Percentiles rank a stretch among this genome's conserved stretches.
Conservation (phyloP, 1,140 invertebrate species). For the Holcopasites calliopsidis region DNA sequence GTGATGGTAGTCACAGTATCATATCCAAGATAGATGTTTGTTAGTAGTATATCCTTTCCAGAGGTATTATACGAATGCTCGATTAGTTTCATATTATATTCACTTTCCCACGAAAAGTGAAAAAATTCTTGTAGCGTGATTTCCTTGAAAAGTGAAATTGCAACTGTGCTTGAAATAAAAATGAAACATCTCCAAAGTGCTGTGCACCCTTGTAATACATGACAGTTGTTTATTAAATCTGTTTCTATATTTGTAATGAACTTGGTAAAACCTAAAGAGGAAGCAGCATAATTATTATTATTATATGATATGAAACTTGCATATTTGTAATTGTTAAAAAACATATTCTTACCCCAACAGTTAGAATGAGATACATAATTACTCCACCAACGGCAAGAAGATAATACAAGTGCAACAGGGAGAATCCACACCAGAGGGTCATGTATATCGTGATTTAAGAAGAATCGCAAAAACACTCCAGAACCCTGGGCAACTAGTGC, state of each 20-base stretch:
- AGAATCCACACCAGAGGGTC: slow-evolving; percentile 81
- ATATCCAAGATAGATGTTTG: neutral
- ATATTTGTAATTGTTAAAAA: slow-evolving; percentile 3
- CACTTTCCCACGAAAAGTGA: slow-evolving; percentile 70
- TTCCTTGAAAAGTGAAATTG: slow-evolving; percentile 80
- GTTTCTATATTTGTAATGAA: too few species aligned
- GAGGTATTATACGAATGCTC: slow-evolving; percentile 56
- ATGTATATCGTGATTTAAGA: slow-evolving; percentile 42
- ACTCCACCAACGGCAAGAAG: slow-evolving; percentile 92
- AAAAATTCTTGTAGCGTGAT: slow-evolving; percentile 82
- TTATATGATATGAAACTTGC: neutral
- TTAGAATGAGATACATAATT: slow-evolving; percentile 86
- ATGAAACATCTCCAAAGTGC: slow-evolving; percentile 85
- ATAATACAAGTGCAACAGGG: slow-evolving; percentile 84
- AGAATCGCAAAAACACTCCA: slow-evolving; percentile 54
- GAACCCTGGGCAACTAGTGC: slow-evolving; percentile 76
- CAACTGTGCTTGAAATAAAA: slow-evolving; percentile 81
- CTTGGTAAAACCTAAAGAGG: slow-evolving; percentile 62
- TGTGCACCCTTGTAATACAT: slow-evolving; percentile 85
- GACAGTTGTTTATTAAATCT: slow-evolving; percentile 82
- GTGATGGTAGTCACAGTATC: neutral
- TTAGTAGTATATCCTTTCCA: neutral
- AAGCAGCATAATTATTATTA: neutral
- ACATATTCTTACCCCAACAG: slow-evolving; percentile 74
- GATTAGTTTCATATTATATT: slow-evolving; percentile 81